Evolutionary conservation across 2,888 invertebrate species (phyloP).

Genomic region (Perizoma affinitatum): DNA sequence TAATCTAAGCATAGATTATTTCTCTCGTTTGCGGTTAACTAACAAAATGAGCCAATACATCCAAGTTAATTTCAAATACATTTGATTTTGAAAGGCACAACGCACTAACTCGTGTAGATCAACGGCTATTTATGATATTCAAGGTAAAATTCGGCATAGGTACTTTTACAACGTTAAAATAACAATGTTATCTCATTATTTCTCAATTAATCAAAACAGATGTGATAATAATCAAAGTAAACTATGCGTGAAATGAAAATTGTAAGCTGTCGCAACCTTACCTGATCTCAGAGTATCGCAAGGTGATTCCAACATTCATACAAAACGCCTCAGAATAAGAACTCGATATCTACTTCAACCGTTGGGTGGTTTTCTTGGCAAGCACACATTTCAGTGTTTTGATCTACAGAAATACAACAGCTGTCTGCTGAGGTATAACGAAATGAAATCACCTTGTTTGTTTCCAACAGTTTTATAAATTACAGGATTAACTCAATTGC

Average conservation of each 20-base stretch:
- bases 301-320: background rate
- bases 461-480: conserved; percentile 24
- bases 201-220: too few species aligned
- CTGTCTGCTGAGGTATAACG: conserved; percentile 27
- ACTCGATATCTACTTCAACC: conserved; percentile 3
- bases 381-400: background rate
- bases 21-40: conserved; percentile 60
- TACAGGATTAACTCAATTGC: conserved; percentile 22
- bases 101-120: conserved; percentile 14
- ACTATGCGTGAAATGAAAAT: conserved; percentile 1
- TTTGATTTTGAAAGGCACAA: conserved; percentile 20
- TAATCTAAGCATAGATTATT: conserved; percentile 61
- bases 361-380: conserved; percentile 44
- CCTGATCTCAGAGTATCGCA: conserved; percentile 1
- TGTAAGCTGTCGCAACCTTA: conserved; percentile 7
- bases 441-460: conserved; percentile 33
- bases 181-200: too few species aligned
- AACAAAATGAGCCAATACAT: conserved; percentile 43
- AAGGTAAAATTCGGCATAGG: too few species aligned
- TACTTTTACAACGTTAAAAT: too few species aligned
- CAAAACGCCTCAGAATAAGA: conserved; percentile 6
- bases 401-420: background rate
- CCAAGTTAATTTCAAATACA: conserved; percentile 14
- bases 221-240: background rate
- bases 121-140: conserved; percentile 16